These are phyloP conservation scores for Pseudorectes ferrugineus DNA, from an alignment of 2,113 vertebrate species.

Conservation along the genomic window DNA sequence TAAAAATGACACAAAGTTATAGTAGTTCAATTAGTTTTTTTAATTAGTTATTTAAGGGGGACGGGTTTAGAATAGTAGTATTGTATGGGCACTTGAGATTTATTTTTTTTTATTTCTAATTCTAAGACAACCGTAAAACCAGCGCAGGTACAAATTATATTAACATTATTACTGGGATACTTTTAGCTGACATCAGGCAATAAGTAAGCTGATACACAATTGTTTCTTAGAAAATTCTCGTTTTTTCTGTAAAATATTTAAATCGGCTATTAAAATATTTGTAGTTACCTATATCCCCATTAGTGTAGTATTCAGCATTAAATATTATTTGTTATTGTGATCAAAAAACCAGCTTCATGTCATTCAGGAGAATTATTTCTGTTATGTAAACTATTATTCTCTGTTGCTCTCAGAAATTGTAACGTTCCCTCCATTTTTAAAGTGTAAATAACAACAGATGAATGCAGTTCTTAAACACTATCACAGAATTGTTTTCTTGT, in stretches of 20 bases:
- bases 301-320: not conserved
- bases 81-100: not conserved
- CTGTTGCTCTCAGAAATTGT: not conserved
- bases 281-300: not conserved
- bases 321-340: not conserved
- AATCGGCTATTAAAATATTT: not conserved
- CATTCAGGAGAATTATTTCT: not conserved
- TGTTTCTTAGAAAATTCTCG: not conserved
- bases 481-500: not conserved
- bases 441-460: not conserved
- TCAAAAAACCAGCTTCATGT: not conserved
- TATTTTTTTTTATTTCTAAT: not conserved
- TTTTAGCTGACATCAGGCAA: not conserved
- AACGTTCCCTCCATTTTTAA: not conserved
- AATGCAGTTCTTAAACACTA: not conserved
- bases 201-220: not conserved
- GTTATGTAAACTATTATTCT: not conserved
- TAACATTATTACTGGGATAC: not conserved
- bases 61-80: not conserved
- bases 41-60: not conserved
- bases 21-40: not conserved
- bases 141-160: not conserved
- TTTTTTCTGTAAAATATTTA: not conserved
- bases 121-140: not conserved
- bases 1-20: not conserved